These are phyloP conservation scores for Lumbricus terrestris DNA, from an alignment of 2,888 invertebrate genomes.

Conservation along the genomic window DNA sequence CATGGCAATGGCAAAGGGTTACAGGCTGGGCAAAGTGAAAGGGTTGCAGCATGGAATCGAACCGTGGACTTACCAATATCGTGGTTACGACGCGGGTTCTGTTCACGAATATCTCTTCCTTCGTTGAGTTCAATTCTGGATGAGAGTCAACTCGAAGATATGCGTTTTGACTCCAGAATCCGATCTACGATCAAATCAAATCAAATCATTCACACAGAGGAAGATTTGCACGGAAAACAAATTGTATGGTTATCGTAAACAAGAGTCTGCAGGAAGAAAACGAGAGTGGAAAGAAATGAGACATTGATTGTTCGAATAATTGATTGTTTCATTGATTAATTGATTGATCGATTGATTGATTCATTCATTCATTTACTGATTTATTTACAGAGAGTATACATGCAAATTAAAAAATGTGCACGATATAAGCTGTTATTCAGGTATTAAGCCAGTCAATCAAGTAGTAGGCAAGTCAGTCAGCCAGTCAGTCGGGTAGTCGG, in stretches of 20 bases:
- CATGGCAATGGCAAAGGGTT: too few species aligned
- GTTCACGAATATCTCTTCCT: not conserved
- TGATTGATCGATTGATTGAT: too few species aligned
- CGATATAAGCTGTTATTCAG: not conserved
- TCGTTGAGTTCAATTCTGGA: not conserved
- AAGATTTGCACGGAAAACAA: not conserved
- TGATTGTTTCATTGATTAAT: too few species aligned
- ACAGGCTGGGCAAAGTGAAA: not conserved
- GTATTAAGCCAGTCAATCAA: too few species aligned
- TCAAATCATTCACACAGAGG: not conserved
- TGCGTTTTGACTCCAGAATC: not conserved
- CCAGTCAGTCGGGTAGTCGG: not conserved
- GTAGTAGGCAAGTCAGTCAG: too few species aligned
- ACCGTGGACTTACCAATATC: conserved; percentile 43
- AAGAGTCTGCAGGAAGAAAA: too few species aligned
- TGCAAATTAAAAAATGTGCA: too few species aligned
- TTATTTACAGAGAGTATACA: too few species aligned
- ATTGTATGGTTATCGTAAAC: too few species aligned
- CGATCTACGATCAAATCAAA: not conserved
- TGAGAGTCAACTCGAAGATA: not conserved
- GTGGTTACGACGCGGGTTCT: conserved; percentile 40
- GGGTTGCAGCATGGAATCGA: not conserved
- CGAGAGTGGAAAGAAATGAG: too few species aligned
- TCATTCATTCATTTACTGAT: too few species aligned
- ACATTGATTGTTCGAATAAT: too few species aligned